A percentile compares a stretch with the other conserved stretches of the same genome.
Evolutionary conservation across 2,797 vertebrate species (phyloP).

Genomic region (Falco peregrinus): DNA sequence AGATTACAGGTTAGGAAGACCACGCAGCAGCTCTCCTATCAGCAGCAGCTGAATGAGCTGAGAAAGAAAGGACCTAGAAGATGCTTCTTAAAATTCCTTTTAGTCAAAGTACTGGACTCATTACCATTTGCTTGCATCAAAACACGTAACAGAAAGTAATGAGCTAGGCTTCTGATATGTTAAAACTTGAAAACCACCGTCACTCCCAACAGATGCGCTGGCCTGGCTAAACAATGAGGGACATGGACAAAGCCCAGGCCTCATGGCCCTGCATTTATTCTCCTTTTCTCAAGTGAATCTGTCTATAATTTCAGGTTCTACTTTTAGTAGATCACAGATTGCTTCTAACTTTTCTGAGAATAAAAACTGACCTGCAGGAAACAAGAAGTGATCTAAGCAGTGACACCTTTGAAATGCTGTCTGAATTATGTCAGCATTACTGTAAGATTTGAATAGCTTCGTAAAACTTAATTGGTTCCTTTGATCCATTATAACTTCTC

Average conservation of each 20-base stretch:
- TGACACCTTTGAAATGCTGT: background rate
- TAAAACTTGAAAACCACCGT: background rate
- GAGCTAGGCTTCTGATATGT: background rate
- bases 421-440: background rate
- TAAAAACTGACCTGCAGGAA: background rate
- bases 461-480: slow-evolving; percentile 19
- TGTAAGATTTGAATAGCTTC: slow-evolving; percentile 5
- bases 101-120: background rate
- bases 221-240: background rate
- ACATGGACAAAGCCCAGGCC: background rate
- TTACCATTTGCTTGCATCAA: background rate
- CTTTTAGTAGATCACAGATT: background rate
- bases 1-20: background rate
- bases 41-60: background rate
- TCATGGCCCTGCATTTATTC: background rate
- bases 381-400: background rate
- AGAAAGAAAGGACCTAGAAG: background rate
- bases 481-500: background rate
- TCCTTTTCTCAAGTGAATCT: background rate
- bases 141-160: background rate
- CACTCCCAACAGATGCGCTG: background rate
- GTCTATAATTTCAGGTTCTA: slow-evolving; percentile 11
- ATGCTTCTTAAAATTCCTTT: background rate
- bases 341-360: background rate
- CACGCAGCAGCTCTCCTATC: background rate